These are phyloP conservation scores for Manacus vitellinus DNA, from an alignment of 2,113 vertebrate species.

Conservation along the genomic window DNA sequence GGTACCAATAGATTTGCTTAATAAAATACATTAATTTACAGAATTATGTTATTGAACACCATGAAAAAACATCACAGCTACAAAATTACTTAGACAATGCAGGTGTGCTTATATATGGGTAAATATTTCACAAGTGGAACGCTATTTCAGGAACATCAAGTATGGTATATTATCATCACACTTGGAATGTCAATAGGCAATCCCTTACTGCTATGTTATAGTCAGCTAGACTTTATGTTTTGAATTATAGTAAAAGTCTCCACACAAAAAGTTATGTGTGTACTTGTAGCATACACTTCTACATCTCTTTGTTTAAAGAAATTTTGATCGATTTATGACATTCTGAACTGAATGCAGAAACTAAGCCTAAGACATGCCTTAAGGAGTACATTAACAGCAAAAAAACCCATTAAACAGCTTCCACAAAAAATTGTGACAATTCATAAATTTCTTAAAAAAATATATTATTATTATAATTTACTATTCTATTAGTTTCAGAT, in stretches of 20 bases:
- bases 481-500: background rate
- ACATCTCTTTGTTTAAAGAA: background rate
- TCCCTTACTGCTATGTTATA: background rate
- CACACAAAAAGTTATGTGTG: accelerated
- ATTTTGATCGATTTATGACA: background rate
- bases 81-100: background rate
- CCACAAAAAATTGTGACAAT: background rate
- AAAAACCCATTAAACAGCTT: background rate
- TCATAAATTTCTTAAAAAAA: background rate
- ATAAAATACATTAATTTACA: background rate
- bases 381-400: background rate
- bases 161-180: background rate
- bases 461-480: background rate
- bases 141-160: background rate
- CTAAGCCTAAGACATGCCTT: background rate
- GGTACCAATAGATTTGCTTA: background rate
- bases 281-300: background rate
- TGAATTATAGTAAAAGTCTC: background rate
- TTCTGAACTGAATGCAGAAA: background rate
- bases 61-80: background rate
- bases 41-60: background rate
- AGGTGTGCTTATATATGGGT: accelerated
- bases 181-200: background rate
- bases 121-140: background rate
- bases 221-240: background rate